phyloP scores from a whole-genome alignment of 2,113 vertebrate genomes.

The Vidua macroura region DNA sequence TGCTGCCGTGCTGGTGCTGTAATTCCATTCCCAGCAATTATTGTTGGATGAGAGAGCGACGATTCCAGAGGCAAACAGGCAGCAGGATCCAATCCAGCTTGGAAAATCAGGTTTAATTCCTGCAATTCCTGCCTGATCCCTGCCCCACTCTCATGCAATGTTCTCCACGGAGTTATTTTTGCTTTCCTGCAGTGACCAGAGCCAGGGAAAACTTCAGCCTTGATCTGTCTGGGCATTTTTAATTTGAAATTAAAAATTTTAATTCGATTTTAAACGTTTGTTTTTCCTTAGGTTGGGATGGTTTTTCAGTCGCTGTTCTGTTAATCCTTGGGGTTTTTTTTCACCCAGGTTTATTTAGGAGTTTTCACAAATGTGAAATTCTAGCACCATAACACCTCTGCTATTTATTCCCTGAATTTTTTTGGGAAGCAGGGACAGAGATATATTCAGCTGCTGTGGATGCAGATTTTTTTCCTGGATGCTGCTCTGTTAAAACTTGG shows the following conservation, averaged over 20 bases:
- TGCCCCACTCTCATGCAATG: neutral
- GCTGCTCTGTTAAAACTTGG: neutral
- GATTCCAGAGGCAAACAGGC: neutral
- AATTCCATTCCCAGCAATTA: neutral
- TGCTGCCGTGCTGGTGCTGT: neutral
- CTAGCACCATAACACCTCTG: neutral
- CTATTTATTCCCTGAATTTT: neutral
- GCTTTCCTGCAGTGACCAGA: neutral
- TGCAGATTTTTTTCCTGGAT: neutral
- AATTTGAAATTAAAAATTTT: neutral
- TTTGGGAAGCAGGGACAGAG: neutral
- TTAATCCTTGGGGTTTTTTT: neutral
- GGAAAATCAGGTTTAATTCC: neutral
- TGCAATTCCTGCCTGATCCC: neutral
- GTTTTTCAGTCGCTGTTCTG: neutral
- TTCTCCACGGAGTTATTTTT: neutral
- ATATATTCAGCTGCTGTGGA: neutral
- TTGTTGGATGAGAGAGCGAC: neutral
- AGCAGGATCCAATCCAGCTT: neutral
- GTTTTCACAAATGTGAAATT: neutral
- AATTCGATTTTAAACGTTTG: neutral
- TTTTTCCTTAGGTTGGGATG: neutral
- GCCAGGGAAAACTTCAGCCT: neutral
- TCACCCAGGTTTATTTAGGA: neutral
- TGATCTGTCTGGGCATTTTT: neutral